Conservation (phyloP, 2,113 vertebrate species). For the Cheirogaleus medius region DNA sequence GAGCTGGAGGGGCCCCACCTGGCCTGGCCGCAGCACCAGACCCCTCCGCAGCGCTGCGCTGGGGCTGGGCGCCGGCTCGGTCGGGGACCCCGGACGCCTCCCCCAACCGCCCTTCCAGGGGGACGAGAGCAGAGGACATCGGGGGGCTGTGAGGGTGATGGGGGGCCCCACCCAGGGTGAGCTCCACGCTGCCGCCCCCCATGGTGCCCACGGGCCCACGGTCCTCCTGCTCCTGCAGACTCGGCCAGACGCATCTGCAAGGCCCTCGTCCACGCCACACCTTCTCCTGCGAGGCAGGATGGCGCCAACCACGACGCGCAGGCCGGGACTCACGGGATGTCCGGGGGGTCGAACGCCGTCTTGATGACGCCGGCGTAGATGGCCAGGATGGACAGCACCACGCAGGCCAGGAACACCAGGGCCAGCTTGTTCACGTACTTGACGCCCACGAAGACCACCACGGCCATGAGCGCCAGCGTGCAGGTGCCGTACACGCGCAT, state of each 20-base stretch:
- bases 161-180: background rate
- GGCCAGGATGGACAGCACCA: slow-evolving; percentile 95
- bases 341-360: slow-evolving; percentile 92
- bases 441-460: slow-evolving; percentile 96
- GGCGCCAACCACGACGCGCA: rapidly evolving
- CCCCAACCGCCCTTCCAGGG: background rate
- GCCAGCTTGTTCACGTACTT: slow-evolving; percentile 98
- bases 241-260: too few relatives aligned
- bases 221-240: background rate
- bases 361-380: slow-evolving; percentile 98
- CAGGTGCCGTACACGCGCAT: slow-evolving; percentile 96
- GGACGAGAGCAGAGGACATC: background rate
- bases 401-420: slow-evolving; percentile 95
- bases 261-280: too few relatives aligned
- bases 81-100: background rate
- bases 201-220: rapidly evolving
- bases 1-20: too few relatives aligned
- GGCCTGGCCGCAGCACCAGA: background rate
- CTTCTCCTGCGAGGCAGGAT: too few relatives aligned
- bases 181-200: too few relatives aligned
- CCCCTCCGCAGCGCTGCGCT: background rate
- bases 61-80: too few relatives aligned
- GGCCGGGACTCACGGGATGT: slow-evolving; percentile 90
- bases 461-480: slow-evolving; percentile 91
- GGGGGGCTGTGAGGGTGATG: too few relatives aligned